Conservation (phyloP, 2,888 invertebrate species). For the Tetranychus piercei region DNA sequence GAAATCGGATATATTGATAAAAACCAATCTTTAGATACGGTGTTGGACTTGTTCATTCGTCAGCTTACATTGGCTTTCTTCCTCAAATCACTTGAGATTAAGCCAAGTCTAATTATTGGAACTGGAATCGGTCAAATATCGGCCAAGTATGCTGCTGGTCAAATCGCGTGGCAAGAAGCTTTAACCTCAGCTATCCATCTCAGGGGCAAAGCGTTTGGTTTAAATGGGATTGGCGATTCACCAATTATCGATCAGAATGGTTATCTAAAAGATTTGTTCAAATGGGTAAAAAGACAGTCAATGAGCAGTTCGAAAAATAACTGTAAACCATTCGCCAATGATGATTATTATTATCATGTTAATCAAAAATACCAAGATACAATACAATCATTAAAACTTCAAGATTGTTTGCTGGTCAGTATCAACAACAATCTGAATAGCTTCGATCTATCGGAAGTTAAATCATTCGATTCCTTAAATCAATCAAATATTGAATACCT, state of each 20-base stretch:
- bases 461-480: background rate
- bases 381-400: background rate
- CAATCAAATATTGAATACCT: background rate
- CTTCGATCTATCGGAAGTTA: background rate
- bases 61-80: conserved; percentile 39
- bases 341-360: background rate
- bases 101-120: conserved; percentile 36
- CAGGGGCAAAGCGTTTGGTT: background rate
- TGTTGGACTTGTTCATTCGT: conserved; percentile 31
- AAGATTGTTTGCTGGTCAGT: background rate
- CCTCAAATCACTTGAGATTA: conserved; percentile 33
- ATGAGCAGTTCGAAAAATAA: background rate
- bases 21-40: conserved; percentile 27
- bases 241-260: background rate
- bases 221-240: background rate
- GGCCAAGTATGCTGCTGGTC: conserved; percentile 39
- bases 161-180: conserved; percentile 28
- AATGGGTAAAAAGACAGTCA: background rate
- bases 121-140: conserved; percentile 35
- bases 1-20: too few species aligned
- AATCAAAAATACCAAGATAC: background rate
- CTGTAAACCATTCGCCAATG: background rate
- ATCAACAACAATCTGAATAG: background rate
- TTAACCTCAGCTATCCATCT: background rate
- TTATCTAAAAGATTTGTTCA: conserved; percentile 33